Evolutionary conservation across 2,888 invertebrate genomes (phyloP).

Genomic region (Epsilonema sp.): DNA sequence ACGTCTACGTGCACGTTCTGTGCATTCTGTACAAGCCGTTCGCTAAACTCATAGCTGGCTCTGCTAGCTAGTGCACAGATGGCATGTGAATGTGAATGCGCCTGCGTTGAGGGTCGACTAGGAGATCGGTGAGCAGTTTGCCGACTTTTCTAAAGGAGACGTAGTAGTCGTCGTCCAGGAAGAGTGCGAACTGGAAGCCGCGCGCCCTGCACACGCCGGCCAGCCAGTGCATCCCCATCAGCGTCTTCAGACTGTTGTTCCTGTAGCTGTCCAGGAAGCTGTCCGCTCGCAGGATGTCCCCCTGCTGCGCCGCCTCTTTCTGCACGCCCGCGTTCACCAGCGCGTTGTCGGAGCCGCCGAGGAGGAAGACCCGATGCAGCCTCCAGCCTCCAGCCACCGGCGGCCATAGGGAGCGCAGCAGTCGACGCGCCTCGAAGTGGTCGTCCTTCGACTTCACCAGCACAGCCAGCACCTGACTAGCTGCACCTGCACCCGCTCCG

Average conservation of each 20-base stretch:
- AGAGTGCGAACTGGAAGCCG: conserved; percentile 48
- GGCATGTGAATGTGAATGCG: too few species aligned
- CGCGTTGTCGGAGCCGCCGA: not conserved
- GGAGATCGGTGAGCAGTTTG: not conserved
- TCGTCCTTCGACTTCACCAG: not conserved
- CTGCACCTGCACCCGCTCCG: too few species aligned
- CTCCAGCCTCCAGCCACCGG: not conserved
- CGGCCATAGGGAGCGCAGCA: not conserved
- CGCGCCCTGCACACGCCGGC: not conserved
- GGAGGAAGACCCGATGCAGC: not conserved
- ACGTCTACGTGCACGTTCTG: too few species aligned
- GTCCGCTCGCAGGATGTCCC: not conserved
- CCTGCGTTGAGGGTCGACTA: too few species aligned
- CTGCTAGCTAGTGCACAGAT: too few species aligned
- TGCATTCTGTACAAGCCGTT: too few species aligned
- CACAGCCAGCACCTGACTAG: too few species aligned
- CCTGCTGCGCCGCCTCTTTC: not conserved
- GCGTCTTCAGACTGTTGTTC: not conserved
- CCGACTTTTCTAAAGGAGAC: conserved; percentile 58
- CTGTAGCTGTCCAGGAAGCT: not conserved
- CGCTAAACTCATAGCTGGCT: too few species aligned
- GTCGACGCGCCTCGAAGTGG: not conserved
- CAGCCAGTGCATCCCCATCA: too few species aligned
- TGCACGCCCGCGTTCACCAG: not conserved
- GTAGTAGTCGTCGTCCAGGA: conserved; percentile 80